Conservation (phyloP, 2,888 invertebrate genomes). For the Antitype chi region DNA sequence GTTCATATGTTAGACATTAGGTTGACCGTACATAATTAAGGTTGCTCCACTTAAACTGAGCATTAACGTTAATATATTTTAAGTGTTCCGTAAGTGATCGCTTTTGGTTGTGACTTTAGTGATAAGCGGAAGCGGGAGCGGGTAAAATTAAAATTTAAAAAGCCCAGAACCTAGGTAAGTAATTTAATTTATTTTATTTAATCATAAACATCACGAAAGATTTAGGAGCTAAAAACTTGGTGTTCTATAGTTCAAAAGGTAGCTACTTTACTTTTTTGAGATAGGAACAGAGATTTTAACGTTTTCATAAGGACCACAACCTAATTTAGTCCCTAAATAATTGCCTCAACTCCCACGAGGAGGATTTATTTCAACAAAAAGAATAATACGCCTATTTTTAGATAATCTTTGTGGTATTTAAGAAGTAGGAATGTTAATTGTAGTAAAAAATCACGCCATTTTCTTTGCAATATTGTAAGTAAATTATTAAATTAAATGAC, state of each 20-base stretch:
- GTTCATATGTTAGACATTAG: not conserved
- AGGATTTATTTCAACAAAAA: not conserved
- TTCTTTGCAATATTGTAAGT: not conserved
- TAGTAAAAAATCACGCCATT: not conserved
- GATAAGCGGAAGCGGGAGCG: slow-evolving; percentile 64
- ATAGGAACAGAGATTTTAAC: not conserved
- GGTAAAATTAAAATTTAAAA: not conserved
- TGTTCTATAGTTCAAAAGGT: not conserved
- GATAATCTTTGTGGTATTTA: not conserved
- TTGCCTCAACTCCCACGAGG: not conserved
- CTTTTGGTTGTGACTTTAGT: slow-evolving; percentile 54
- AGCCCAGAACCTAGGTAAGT: not conserved
- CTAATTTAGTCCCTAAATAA: slow-evolving; percentile 4
- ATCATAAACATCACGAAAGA: not conserved
- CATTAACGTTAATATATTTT: slow-evolving; percentile 83
- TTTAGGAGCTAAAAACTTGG: not conserved
- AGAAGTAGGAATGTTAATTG: not conserved
- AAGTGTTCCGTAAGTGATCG: slow-evolving; percentile 77
- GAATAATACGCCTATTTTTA: not conserved
- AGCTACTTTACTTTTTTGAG: not conserved
- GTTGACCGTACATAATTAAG: slow-evolving; percentile 59
- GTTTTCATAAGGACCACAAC: too few relatives aligned
- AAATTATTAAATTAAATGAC: too few relatives aligned
- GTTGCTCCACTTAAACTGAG: slow-evolving; percentile 77
- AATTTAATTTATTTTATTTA: too few relatives aligned